Evolutionary conservation across 2,113 vertebrate genomes (phyloP).

Genomic region (Myrmecobius fasciatus): DNA sequence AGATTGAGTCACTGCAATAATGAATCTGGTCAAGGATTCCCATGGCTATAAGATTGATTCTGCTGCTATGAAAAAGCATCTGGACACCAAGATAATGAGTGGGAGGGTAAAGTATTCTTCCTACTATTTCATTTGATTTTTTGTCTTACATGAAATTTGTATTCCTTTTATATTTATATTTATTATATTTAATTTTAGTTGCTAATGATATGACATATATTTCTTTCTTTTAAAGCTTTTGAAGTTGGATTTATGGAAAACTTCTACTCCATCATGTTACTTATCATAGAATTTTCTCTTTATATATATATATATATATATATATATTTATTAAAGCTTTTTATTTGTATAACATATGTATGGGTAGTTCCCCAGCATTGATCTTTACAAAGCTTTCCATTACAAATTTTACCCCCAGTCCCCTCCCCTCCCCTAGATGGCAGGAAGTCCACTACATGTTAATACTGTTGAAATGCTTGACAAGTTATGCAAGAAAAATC

Average conservation of each 20-base stretch:
- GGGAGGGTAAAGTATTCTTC: background rate
- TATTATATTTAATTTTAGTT: background rate
- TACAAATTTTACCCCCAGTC: too few species aligned
- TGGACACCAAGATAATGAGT: background rate
- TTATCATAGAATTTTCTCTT: background rate
- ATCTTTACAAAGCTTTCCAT: too few species aligned
- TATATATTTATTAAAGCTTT: too few species aligned
- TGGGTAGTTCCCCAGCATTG: too few species aligned
- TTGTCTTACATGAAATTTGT: background rate
- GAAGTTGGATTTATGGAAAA: too few species aligned
- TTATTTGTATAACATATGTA: too few species aligned
- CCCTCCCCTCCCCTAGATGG: too few species aligned
- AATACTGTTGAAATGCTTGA: too few species aligned
- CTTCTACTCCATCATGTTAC: background rate
- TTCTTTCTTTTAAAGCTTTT: background rate
- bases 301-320: too few species aligned
- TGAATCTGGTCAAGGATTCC: background rate
- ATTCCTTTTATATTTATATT: background rate
- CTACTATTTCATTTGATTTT: background rate
- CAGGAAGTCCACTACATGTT: too few species aligned
- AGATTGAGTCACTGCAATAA: background rate
- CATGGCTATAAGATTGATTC: background rate
- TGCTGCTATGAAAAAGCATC: background rate
- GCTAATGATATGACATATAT: background rate
- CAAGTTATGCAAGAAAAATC: too few species aligned